Evolutionary conservation across 2,888 invertebrate species (phyloP).

Genomic region (Chloroclystis v-ata): DNA sequence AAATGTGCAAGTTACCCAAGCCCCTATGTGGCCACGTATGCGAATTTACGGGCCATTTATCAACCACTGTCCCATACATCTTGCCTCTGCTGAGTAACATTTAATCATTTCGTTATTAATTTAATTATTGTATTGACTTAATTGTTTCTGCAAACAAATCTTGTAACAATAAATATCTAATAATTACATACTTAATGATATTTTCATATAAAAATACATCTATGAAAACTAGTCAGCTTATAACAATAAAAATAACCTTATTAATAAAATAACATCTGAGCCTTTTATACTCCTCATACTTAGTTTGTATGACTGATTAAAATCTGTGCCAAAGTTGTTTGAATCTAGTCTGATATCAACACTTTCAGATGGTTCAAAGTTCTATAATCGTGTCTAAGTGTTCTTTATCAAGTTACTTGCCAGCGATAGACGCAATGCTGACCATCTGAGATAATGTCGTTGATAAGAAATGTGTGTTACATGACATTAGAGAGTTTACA

Average conservation of each 20-base stretch:
- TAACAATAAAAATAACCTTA: no score
- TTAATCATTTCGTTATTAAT: slow-evolving; percentile 29
- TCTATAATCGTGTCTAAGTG: slow-evolving; percentile 24
- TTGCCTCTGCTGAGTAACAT: slow-evolving; percentile 25
- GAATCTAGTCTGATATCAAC: not conserved
- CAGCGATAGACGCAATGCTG: slow-evolving; percentile 18
- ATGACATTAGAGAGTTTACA: not conserved
- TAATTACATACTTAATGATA: no score
- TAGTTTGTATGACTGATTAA: no score
- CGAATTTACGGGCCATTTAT: slow-evolving; percentile 29
- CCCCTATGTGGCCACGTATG: slow-evolving; percentile 19
- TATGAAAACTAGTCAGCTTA: no score
- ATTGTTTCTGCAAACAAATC: no score
- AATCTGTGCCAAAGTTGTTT: not conserved
- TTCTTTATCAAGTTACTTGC: slow-evolving; percentile 27
- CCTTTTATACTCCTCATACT: no score
- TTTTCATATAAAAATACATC: no score
- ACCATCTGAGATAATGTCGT: slow-evolving; percentile 18
- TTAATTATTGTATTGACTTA: slow-evolving; percentile 27
- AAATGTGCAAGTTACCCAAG: slow-evolving; percentile 32
- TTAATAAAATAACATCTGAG: no score
- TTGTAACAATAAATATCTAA: no score
- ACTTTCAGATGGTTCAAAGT: slow-evolving; percentile 21
- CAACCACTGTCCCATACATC: slow-evolving; percentile 26
- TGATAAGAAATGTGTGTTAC: not conserved